phyloP scores from a whole-genome alignment of 30 jellyfish, hydroid and myxozoan species.

The Aurelia coerulea region DNA sequence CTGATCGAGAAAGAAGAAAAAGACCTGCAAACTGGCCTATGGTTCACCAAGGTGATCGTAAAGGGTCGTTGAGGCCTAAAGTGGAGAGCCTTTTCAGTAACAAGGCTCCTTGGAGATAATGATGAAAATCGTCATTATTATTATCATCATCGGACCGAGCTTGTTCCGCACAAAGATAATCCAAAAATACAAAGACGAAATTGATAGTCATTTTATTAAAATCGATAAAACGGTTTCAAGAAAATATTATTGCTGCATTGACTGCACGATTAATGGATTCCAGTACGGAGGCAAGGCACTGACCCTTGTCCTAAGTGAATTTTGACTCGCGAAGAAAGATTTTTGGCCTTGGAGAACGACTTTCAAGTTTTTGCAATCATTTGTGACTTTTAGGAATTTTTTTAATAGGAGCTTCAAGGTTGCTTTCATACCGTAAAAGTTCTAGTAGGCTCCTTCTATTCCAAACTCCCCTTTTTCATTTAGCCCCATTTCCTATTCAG shows the following conservation, averaged over 20 bases:
- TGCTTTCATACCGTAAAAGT: background rate
- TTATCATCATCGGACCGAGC: background rate
- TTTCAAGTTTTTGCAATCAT: no score
- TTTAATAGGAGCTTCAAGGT: background rate
- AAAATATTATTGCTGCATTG: background rate
- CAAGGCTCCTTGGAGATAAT: constrained; percentile 42
- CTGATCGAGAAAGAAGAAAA: constrained; percentile 65
- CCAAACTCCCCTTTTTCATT: no score
- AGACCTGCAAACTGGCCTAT: constrained; percentile 67
- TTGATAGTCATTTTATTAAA: no score
- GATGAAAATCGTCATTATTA: no score
- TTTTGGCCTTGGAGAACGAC: no score
- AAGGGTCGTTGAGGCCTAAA: constrained; percentile 56
- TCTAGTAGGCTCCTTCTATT: background rate
- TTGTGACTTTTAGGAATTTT: no score
- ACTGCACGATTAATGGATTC: background rate
- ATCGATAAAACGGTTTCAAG: background rate
- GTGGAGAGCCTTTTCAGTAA: constrained; percentile 16
- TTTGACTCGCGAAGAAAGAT: no score
- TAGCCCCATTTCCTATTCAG: no score
- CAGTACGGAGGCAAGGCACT: no score
- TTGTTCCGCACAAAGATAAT: background rate
- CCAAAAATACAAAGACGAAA: background rate
- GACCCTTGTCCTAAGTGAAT: no score
- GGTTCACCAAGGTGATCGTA: constrained; percentile 18